Evolutionary conservation across 2,888 invertebrate species (phyloP), one percentile per base, ranked within the genome.

Genomic region (Drosophila infuscata): DNA sequence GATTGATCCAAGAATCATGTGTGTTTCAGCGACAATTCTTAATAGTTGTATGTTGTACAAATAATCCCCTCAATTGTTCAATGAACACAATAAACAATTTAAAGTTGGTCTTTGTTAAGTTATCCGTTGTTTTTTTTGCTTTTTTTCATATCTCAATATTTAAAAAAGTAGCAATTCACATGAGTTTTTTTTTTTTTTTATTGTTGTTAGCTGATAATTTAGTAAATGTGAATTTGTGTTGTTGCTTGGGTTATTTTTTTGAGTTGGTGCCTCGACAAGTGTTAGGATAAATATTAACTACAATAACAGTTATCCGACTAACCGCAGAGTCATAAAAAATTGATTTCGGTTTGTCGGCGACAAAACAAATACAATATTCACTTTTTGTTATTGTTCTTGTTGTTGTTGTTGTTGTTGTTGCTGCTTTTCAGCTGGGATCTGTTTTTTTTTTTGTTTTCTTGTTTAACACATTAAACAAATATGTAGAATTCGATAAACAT

Each of bases 221-320:
- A 15, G 25, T 15, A 46, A 25, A 25, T 46, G 49, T 46, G 29
- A 38, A 33, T 41, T 68, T 67, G 25, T 25, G 35, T 5, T 41
- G 35, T 29, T 67, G 29, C 30, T 49, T 49, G 7, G 29, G 29
- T 3, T n/a, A 15, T 46, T 59, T 51, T 51, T 51, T 35, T 36
- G 25, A 46, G 61, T 57, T 49, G 12, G 43, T 25, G 4, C 25
- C 56, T 20, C 59, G 78, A 63, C 73, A 71, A 61, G 88, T 87
- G 83, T 83, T 80, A 82, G 82, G 59, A 84, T 74, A 88, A 83
- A 78, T 79, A 78, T 70, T 54, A 79, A 79, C 62, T 70, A 30
- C 53, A 73, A 64, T 41, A 70, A 82, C 69, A 82, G 70, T 68
- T 57, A 69, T 69, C 38, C 59, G 67, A 56, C 83, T 75, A 76